Conservation (phyloP, 2,888 invertebrate genomes). For the Adelognathus sp. region DNA sequence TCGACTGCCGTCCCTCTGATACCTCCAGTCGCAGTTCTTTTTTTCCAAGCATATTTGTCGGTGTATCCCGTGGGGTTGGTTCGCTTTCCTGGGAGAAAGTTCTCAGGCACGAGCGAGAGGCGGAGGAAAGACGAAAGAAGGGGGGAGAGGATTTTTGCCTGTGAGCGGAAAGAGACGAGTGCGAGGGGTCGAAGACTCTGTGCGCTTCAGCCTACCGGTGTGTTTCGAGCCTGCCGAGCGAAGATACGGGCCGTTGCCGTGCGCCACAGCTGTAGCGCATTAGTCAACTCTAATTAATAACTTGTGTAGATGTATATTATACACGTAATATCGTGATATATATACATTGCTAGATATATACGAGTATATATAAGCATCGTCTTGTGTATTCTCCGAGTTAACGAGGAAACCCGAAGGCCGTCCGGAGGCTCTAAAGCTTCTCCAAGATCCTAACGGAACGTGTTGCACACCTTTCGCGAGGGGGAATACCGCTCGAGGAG, state of each 20-base stretch:
- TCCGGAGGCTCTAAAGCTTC: slow-evolving; percentile 61
- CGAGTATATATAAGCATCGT: slow-evolving; percentile 34
- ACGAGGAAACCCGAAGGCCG: slow-evolving; percentile 60
- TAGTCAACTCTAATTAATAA: slow-evolving; percentile 80
- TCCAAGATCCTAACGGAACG: slow-evolving; percentile 52
- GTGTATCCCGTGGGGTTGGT: slow-evolving; percentile 34
- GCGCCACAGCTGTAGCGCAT: slow-evolving; percentile 79
- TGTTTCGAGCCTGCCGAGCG: slow-evolving; percentile 15
- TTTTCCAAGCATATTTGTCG: slow-evolving; percentile 30
- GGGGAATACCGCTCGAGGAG: slow-evolving; percentile 7
- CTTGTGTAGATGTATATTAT: slow-evolving; percentile 69
- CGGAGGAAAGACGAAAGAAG: slow-evolving; percentile 34
- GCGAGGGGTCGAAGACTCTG: slow-evolving; percentile 47
- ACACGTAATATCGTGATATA: no score
- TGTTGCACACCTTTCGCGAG: slow-evolving; percentile 56
- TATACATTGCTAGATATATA: no score
- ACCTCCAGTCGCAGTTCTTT: slow-evolving; percentile 6
- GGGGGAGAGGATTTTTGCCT: slow-evolving; percentile 18
- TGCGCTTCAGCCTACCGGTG: slow-evolving; percentile 11
- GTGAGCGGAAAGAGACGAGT: slow-evolving; percentile 22
- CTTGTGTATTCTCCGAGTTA: slow-evolving; percentile 49
- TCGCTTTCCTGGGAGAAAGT: slow-evolving; percentile 44
- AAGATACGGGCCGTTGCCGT: slow-evolving; percentile 51
- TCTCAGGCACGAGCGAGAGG: slow-evolving; percentile 46
- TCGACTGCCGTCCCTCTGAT: slow-evolving; percentile 39